These are phyloP conservation scores for Heteronetta atricapilla DNA, from an alignment of 2,113 vertebrate species.

Conservation along the genomic window DNA sequence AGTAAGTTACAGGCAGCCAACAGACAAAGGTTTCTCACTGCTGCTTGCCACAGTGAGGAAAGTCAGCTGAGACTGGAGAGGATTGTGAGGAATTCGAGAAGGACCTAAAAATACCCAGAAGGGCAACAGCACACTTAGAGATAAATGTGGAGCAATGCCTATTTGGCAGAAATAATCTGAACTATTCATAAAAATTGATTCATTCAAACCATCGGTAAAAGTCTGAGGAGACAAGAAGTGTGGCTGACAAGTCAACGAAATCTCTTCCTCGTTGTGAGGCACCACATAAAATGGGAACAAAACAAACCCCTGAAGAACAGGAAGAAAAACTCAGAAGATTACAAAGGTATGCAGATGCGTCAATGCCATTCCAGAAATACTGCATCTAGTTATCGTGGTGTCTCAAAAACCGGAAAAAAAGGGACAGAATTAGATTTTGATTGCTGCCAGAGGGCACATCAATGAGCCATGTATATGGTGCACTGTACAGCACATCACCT, in stretches of 20 bases:
- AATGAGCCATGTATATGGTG: fast-evolving
- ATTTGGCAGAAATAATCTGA: conserved; percentile 63
- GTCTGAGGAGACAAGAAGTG: conserved; percentile 12
- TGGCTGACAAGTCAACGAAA: conserved; percentile 39
- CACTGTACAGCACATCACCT: background rate
- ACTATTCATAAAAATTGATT: conserved; percentile 39
- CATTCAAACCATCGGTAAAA: conserved; percentile 47
- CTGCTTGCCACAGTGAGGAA: background rate
- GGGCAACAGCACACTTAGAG: conserved; percentile 46
- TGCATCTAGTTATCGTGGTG: background rate
- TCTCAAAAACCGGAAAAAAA: background rate
- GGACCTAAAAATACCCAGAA: conserved; percentile 65
- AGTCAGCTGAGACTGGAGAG: conserved; percentile 27
- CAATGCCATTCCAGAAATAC: background rate
- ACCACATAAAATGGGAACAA: background rate
- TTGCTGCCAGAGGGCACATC: background rate
- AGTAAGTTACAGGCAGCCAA: background rate
- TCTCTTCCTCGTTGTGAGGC: background rate
- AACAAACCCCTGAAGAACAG: conserved; percentile 2
- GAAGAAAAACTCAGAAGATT: conserved; percentile 29
- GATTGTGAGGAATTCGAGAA: conserved; percentile 54
- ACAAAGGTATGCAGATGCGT: background rate
- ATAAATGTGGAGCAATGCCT: conserved; percentile 44
- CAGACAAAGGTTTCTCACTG: background rate
- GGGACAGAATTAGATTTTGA: background rate